Evolutionary conservation across 2,797 vertebrate species (phyloP), one percentile per base, ranked within the genome.

Genomic region (Arctocebus calabarensis): DNA sequence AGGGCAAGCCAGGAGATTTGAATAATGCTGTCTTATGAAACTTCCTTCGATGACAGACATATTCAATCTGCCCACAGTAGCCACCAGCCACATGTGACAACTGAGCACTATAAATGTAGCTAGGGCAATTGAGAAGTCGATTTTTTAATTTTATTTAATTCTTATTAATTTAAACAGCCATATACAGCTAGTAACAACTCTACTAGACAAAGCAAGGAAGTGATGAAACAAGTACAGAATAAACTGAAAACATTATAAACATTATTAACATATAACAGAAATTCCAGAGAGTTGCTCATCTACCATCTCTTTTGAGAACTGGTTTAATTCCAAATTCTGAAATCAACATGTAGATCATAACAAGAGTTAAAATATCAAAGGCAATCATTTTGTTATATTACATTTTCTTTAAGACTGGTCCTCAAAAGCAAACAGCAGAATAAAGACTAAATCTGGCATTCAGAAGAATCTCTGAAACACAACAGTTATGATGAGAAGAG

Each of bases 71-170:
- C 17, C 40, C 34, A 55, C 16, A 62, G n/a, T 37, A 88, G 64
- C 32, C 48, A 91, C 59, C 62, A 84, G 37, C 2, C 32, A 91
- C 8, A n/a, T 17, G 59, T 55, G 25, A 17, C 75, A 37, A 71
- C 9, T 14, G 19, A 66, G 13, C 34, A 90, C 25, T 75, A 8
- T 27, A 90, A 83, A 27, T 45, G 16, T 37, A 20, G 22, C 32
- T 19, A 87, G n/a, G 19, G 6, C 16, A 83, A 77, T 83, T 7
- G 16, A 73, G 22, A 29, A 71, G 75, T 6, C 71, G 13, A 93
- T 43, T 71, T 88, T 34, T 85, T 78, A n/a, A 90, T 59, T 94
- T 93, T 78, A 90, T 32, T 77, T 87, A 78, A 82, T 64, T 96
- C 85, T 78, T 23, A 85, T 57, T n/a, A 88, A 91, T 66, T 75